phyloP scores from a whole-genome alignment of 1,140 invertebrate species.

The Metopolophium dirhodum region DNA sequence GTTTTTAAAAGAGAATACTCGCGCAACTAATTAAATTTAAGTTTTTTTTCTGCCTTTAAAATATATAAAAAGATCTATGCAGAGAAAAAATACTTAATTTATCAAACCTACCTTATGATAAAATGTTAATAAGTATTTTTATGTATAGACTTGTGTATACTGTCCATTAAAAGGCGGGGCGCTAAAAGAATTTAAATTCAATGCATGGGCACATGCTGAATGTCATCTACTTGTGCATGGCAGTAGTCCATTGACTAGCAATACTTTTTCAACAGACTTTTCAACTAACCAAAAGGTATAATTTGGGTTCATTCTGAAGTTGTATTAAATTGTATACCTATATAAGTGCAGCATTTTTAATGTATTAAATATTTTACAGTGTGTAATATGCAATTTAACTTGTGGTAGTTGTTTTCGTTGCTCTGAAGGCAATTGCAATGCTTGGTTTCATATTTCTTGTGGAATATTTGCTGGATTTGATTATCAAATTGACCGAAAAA shows the following conservation, averaged over 20 bases:
- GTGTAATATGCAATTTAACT: conserved; percentile 58
- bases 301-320: neutral
- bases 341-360: neutral
- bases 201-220: conserved; percentile 29
- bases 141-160: conserved; percentile 26
- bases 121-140: neutral
- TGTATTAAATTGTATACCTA: neutral
- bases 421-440: conserved; percentile 63
- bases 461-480: conserved; percentile 64
- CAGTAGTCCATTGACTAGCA: neutral
- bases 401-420: conserved; percentile 64
- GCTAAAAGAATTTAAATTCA: neutral
- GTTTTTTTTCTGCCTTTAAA: no score
- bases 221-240: conserved; percentile 34
- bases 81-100: neutral
- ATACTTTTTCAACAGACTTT: conserved; percentile 39
- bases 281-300: neutral
- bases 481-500: conserved; percentile 60
- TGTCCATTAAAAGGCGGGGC: conserved; percentile 33
- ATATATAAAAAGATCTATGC: no score
- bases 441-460: conserved; percentile 67
- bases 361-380: neutral
- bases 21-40: neutral
- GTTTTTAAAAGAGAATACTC: neutral
- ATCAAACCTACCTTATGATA: neutral